A percentile compares a stretch with the other conserved stretches of the same genome.
Conservation (phyloP, 2,797 vertebrate species). For the Enteromius unitaeniatus region DNA sequence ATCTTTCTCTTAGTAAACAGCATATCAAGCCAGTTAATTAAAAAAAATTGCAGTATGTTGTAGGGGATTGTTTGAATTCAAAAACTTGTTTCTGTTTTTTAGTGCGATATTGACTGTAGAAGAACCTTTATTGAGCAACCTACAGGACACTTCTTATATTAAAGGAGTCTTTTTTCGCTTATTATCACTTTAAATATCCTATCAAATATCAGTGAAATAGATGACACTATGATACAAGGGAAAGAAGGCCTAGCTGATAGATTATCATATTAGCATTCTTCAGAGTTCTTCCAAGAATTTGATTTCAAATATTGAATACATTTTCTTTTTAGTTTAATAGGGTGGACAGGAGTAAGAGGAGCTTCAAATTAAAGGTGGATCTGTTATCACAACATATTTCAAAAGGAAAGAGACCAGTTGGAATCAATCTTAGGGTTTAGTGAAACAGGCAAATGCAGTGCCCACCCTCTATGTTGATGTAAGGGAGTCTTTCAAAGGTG, state of each 20-base stretch:
- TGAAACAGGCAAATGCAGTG: background rate
- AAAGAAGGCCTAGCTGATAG: background rate
- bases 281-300: conserved; percentile 4
- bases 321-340: background rate
- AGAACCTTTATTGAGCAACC: background rate
- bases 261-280: background rate
- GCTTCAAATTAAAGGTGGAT: conserved; percentile 13
- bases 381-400: conserved; percentile 5
- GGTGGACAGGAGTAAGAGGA: background rate
- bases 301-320: background rate
- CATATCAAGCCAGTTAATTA: no score
- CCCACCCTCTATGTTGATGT: background rate
- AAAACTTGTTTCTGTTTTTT: background rate
- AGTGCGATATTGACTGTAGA: background rate
- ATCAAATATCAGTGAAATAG: background rate
- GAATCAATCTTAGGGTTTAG: background rate
- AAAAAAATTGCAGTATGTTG: no score
- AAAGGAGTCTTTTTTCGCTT: background rate
- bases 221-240: background rate
- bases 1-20: no score
- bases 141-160: background rate
- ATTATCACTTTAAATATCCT: background rate
- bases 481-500: no score
- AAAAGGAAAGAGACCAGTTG: background rate
- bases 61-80: no score